A percentile compares a stretch with the other conserved stretches of the same genome.
phyloP scores from a whole-genome alignment of 2,113 vertebrate genomes.

The Corythoichthys haematopterus region DNA sequence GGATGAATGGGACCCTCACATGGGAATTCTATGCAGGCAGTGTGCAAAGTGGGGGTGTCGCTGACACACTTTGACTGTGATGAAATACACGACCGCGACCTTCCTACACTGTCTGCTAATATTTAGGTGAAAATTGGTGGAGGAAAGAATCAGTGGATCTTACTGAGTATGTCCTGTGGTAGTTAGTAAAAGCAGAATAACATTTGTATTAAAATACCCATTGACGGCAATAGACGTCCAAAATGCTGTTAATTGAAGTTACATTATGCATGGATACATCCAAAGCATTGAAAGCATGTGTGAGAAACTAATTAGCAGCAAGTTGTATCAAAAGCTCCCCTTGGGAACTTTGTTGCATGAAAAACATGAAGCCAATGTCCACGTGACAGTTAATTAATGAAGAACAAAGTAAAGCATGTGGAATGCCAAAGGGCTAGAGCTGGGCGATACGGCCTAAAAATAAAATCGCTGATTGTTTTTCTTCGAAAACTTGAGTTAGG shows the following conservation, averaged over 20 bases:
- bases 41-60: neutral
- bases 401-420: conserved; percentile 2
- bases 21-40: neutral
- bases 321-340: neutral
- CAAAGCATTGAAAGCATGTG: neutral
- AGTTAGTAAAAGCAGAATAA: too few relatives aligned
- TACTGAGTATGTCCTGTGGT: too few relatives aligned
- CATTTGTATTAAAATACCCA: too few relatives aligned
- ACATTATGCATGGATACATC: neutral
- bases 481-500: too few relatives aligned
- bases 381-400: conserved; percentile 32
- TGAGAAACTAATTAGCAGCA: neutral
- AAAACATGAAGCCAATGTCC: neutral
- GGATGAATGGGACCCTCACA: conserved; percentile 30
- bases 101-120: neutral
- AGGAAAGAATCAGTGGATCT: conserved; percentile 29
- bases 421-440: conserved; percentile 18
- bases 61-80: conserved; percentile 4
- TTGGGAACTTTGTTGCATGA: neutral
- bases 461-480: too few relatives aligned
- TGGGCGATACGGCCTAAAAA: too few relatives aligned
- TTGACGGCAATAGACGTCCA: too few relatives aligned
- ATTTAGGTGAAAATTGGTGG: conserved; percentile 8
- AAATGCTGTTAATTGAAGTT: neutral
- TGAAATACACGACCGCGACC: conserved; percentile 6